Percentiles rank a stretch among this genome's conserved stretches.
Conservation (phyloP, 2,797 vertebrate species). For the Lophius americanus region DNA sequence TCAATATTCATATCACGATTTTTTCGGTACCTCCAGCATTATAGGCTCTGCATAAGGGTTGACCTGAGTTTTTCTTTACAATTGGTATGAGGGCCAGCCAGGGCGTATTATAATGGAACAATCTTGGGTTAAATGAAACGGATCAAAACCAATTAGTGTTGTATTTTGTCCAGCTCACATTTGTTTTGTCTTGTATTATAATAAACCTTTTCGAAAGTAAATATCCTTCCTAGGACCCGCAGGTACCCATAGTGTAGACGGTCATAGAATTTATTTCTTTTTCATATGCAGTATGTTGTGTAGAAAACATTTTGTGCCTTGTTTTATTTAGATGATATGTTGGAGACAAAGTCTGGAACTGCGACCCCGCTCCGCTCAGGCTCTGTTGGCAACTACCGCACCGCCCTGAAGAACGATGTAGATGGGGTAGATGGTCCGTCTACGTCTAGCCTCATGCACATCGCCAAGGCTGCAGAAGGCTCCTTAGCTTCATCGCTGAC, state of each 20-base stretch:
- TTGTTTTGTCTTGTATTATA: background rate
- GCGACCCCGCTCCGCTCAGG: constrained; percentile 94
- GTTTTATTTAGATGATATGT: constrained; percentile 87
- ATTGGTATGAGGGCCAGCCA: background rate
- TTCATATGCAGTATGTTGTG: background rate
- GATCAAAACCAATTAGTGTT: background rate
- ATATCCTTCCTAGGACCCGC: background rate
- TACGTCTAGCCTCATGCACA: constrained; percentile 59
- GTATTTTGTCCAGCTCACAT: background rate
- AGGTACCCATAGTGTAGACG: background rate
- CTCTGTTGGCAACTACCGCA: constrained; percentile 90
- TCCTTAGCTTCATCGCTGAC: constrained; percentile 93
- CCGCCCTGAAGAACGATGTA: constrained; percentile 88
- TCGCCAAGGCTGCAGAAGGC: constrained; percentile 86
- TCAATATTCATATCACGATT: no score
- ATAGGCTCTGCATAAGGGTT: no score
- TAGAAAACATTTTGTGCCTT: constrained; percentile 22
- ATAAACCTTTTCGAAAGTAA: no score
- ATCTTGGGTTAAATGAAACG: background rate
- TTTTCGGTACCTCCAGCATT: no score
- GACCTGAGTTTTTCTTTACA: no score
- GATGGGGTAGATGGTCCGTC: constrained; percentile 77
- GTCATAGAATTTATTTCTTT: background rate
- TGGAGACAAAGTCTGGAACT: constrained; percentile 92
- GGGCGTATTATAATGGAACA: no score